These are phyloP conservation scores for Pedionomus torquatus DNA, from an alignment of 2,113 vertebrate genomes.

Conservation along the genomic window DNA sequence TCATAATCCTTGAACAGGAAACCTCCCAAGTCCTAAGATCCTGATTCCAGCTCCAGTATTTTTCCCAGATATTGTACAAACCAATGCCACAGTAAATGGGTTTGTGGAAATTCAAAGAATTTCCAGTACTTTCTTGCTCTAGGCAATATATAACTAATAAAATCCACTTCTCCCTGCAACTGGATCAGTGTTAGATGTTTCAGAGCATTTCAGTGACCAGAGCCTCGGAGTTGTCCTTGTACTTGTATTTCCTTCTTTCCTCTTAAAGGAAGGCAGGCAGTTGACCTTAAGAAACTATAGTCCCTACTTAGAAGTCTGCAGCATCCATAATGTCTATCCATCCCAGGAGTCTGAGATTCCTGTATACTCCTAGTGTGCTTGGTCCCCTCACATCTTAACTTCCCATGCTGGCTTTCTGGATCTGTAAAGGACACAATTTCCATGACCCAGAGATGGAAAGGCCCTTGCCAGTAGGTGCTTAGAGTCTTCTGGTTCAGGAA, in stretches of 20 bases:
- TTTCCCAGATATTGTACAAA: not conserved
- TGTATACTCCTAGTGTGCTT: not conserved
- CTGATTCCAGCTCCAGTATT: not conserved
- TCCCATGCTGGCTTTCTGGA: not conserved
- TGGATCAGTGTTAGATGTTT: not conserved
- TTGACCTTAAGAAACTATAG: not conserved
- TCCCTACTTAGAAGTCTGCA: not conserved
- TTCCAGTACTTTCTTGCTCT: not conserved
- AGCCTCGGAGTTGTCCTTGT: not conserved
- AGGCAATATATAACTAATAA: not conserved
- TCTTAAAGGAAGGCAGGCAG: not conserved
- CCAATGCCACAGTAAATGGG: not conserved
- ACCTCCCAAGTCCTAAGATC: not conserved
- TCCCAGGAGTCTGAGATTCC: not conserved
- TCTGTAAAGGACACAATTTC: not conserved
- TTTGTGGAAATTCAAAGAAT: not conserved
- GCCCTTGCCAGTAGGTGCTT: not conserved
- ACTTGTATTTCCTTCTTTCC: not conserved
- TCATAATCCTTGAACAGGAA: constrained; percentile 37
- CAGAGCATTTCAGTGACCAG: not conserved
- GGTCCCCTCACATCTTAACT: not conserved
- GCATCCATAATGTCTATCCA: not conserved
- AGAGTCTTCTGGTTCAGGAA: not conserved
- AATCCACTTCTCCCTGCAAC: not conserved
- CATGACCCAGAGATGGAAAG: not conserved